Conservation (phyloP, 1,140 invertebrate species). For the Steinernema feltiae region DNA sequence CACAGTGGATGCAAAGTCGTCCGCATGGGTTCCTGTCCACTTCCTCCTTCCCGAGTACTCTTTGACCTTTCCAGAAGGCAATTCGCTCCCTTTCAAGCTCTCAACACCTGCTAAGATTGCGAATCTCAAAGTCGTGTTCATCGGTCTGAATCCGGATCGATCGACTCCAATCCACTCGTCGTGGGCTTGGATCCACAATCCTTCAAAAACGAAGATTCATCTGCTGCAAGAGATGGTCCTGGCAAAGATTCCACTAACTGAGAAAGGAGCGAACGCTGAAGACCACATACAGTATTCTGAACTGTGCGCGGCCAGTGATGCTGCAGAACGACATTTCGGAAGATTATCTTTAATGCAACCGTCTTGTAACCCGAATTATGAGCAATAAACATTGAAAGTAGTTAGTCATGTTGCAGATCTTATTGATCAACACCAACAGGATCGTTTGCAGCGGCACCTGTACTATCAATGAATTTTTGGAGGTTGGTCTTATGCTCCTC, state of each 20-base stretch:
- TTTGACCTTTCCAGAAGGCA: no score
- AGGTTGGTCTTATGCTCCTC: background rate
- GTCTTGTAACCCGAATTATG: no score
- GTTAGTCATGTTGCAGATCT: no score
- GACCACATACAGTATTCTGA: background rate
- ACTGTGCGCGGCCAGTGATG: background rate
- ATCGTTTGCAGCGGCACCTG: background rate
- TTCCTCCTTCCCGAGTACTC: background rate
- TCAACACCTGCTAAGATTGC: background rate
- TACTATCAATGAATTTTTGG: background rate
- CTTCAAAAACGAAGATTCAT: background rate
- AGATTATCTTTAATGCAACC: background rate
- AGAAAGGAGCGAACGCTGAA: background rate
- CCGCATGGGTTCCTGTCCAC: background rate
- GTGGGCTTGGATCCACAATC: background rate
- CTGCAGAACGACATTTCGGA: background rate
- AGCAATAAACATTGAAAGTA: no score
- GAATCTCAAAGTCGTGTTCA: background rate
- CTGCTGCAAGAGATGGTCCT: background rate
- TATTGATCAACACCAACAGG: no score
- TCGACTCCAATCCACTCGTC: background rate
- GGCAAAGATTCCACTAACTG: background rate
- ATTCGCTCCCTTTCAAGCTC: background rate
- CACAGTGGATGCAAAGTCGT: background rate
- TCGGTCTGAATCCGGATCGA: background rate